These are phyloP conservation scores for Eufriesea mexicana DNA, from an alignment of 1,140 invertebrate genomes.

Conservation along the genomic window DNA sequence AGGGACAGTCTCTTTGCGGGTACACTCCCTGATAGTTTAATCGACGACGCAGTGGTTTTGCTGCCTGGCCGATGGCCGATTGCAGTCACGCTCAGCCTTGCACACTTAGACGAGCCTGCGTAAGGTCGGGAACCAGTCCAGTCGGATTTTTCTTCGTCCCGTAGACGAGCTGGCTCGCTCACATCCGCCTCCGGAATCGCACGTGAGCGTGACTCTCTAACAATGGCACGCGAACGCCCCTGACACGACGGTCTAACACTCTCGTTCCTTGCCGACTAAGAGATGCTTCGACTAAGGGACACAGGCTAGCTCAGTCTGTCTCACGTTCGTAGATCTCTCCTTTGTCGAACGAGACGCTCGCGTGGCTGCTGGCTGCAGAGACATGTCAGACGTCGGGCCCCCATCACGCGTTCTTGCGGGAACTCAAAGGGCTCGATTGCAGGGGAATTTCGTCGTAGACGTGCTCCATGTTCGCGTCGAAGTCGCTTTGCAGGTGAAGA, in stretches of 20 bases:
- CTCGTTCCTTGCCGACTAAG: background rate
- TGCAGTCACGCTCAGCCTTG: constrained; percentile 54
- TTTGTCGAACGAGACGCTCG: too few relatives aligned
- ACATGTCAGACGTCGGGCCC: background rate
- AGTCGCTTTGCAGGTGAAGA: constrained; percentile 53
- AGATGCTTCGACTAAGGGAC: background rate
- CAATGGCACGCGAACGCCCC: background rate
- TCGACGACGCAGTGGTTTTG: background rate
- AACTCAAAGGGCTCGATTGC: constrained; percentile 65
- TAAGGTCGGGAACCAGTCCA: constrained; percentile 62
- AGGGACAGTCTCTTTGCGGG: constrained; percentile 23
- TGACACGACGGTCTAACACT: background rate
- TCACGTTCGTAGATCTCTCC: too few relatives aligned
- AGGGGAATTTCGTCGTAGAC: constrained; percentile 80
- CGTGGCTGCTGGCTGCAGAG: too few relatives aligned
- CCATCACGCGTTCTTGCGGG: constrained; percentile 64
- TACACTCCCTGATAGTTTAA: constrained; percentile 28
- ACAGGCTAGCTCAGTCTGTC: too few relatives aligned
- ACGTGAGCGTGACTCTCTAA: constrained; percentile 4
- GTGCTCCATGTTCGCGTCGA: constrained; percentile 74
- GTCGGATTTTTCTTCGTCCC: constrained; percentile 41
- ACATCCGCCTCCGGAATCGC: constrained; percentile 44
- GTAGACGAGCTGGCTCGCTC: constrained; percentile 16
- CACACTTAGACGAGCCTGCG: constrained; percentile 5
- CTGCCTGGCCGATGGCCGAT: background rate